These are phyloP conservation scores for Drosophila jambulina DNA, from an alignment of 1,140 invertebrate genomes.

Conservation along the genomic window DNA sequence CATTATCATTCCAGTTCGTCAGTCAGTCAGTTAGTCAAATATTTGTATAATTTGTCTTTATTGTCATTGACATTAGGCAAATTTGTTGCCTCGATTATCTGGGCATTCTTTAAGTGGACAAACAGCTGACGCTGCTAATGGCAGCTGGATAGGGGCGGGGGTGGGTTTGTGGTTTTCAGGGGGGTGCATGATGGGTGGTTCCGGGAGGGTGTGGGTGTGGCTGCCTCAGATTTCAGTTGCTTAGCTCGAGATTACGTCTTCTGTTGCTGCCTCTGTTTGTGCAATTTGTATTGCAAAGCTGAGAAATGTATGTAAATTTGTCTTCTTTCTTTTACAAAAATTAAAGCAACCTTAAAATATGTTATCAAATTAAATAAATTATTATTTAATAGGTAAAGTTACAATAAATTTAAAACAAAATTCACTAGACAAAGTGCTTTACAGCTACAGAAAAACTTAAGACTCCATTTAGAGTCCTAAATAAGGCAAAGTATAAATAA, in stretches of 20 bases:
- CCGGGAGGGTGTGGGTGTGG: slow-evolving; percentile 3
- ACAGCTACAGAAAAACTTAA: neutral
- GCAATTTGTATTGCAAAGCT: slow-evolving; percentile 46
- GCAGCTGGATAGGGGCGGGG: slow-evolving; percentile 1
- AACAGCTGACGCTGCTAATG: slow-evolving; percentile 76
- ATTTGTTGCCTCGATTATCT: slow-evolving; percentile 78
- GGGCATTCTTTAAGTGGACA: slow-evolving; percentile 75
- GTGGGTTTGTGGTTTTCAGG: slow-evolving; percentile 6
- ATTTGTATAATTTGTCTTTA: slow-evolving; percentile 78
- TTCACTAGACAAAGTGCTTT: neutral
- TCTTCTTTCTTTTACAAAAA: slow-evolving; percentile 25
- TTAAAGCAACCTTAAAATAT: neutral
- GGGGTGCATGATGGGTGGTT: neutral
- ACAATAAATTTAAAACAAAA: neutral
- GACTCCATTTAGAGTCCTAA: too few species aligned
- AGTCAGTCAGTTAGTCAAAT: slow-evolving; percentile 60
- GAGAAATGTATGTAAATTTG: slow-evolving; percentile 53
- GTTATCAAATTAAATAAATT: neutral
- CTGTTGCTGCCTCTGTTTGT: slow-evolving; percentile 12
- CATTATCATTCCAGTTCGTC: slow-evolving; percentile 56
- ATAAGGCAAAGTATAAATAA: neutral
- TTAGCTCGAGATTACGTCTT: slow-evolving; percentile 21
- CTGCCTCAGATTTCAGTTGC: slow-evolving; percentile 29
- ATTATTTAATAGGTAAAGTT: neutral
- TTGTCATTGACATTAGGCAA: slow-evolving; percentile 76